These are phyloP conservation scores for Lepus townsendii DNA, from an alignment of 2,797 vertebrate species.

Conservation along the genomic window DNA sequence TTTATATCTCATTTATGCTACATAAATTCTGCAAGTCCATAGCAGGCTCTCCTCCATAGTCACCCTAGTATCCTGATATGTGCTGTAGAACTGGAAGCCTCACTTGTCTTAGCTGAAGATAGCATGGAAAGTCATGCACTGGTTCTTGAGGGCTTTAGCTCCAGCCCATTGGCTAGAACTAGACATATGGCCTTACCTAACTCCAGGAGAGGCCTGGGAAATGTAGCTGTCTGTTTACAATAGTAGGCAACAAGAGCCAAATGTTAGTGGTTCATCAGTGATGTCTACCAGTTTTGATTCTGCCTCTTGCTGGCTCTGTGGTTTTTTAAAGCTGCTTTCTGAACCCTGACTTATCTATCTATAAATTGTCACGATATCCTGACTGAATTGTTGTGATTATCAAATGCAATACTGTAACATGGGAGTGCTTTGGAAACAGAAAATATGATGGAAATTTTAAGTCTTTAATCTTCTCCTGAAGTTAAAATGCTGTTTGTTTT, in stretches of 20 bases:
- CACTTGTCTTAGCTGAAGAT: conserved; percentile 25
- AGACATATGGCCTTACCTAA: neutral
- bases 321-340: conserved; percentile 47
- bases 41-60: neutral
- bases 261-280: neutral
- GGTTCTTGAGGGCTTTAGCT: neutral
- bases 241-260: neutral
- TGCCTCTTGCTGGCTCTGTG: conserved; percentile 37
- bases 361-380: conserved; percentile 21
- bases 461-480: conserved; percentile 61
- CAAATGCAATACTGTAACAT: conserved; percentile 45
- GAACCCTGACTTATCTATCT: neutral
- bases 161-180: neutral
- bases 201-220: neutral
- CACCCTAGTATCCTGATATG: neutral
- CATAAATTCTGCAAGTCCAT: neutral
- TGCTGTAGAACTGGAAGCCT: conserved; percentile 6
- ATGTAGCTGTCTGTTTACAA: neutral
- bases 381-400: neutral
- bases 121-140: conserved; percentile 3
- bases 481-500: conserved; percentile 78
- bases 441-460: conserved; percentile 58
- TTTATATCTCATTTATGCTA: conserved; percentile 32
- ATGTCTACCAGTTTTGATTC: neutral
- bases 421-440: conserved; percentile 13